Evolutionary conservation across 2,888 invertebrate genomes (phyloP), one percentile per base, ranked within the genome.

Genomic region (Clostera curtula): DNA sequence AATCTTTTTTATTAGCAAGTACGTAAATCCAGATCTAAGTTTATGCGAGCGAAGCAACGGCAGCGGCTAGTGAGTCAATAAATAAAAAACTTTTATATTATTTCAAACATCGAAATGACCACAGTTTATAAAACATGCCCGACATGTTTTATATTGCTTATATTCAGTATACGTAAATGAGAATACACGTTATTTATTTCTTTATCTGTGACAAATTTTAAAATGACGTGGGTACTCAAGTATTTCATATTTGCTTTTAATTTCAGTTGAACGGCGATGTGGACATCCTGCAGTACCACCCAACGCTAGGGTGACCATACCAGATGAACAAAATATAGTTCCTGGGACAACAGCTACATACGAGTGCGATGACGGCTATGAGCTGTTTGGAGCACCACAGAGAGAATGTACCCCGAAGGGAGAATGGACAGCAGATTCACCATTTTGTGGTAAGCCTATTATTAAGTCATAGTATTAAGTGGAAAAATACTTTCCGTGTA

Each of bases 361-460:
- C 73, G 87, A 89, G 40, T 96, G 96, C 60, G 96, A 96, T 66
- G 89, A 92, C 16, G 96, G 93, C 7, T 96, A 95, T 70, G 94
- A 95, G 67, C 87, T 95, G 7, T 96, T 96, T 64, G 96, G 96
- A 2, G 85, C 90, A 7, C 85, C 87, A 13, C 86, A 87, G 41
- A 72, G 90, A 34, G 88, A 89, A 34, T 95, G 95, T 70, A 89
- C 89, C 27, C 67, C 88, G 21, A 82, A 86, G 28, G 92, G 90
- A 19, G 88, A 88, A 56, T 95, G 95, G 95, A 89, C 90, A 14
- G 89, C 90, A 4, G 93, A 94, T 22, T 70, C 91, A 25, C 93
- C 95, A 13, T 93, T 94, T 69, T 95, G 95, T 69, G 95, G 95
- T 90, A 74, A 88, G 63, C 40, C 32, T 5, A 6, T 11, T 6